Conservation (phyloP, 2,888 invertebrate genomes). For the Drosophila hamatofila region DNA sequence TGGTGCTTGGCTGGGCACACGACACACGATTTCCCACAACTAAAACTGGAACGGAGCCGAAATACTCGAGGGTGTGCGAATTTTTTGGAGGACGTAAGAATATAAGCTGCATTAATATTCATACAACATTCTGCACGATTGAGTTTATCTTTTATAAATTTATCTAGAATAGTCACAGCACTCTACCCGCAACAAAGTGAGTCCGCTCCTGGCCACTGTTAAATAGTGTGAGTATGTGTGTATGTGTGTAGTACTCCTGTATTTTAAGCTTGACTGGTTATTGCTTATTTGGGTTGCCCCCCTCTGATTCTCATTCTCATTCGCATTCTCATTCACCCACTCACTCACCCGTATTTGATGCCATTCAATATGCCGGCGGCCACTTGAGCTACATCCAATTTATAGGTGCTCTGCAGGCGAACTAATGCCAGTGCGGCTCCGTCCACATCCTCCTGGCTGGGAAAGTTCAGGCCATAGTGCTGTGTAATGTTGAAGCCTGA, state of each 20-base stretch:
- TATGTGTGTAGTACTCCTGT: slow-evolving; percentile 29
- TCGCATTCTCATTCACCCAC: neutral
- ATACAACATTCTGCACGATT: neutral
- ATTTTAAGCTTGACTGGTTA: slow-evolving; percentile 71
- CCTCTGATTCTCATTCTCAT: neutral
- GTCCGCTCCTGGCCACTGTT: slow-evolving; percentile 34
- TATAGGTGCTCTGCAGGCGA: slow-evolving; percentile 96
- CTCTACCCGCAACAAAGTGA: neutral
- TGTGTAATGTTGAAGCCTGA: slow-evolving; percentile 90
- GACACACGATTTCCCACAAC: slow-evolving; percentile 22
- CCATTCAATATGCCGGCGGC: slow-evolving; percentile 94
- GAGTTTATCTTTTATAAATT: neutral
- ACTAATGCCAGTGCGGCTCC: slow-evolving; percentile 97
- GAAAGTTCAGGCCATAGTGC: slow-evolving; percentile 89
- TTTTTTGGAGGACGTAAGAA: accelerated
- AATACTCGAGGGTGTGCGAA: neutral
- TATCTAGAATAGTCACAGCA: neutral
- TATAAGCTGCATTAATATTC: too few relatives aligned
- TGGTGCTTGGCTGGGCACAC: slow-evolving; percentile 18
- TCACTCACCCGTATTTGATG: slow-evolving; percentile 89
- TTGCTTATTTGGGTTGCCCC: slow-evolving; percentile 65
- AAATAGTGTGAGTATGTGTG: slow-evolving; percentile 18
- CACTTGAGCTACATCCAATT: slow-evolving; percentile 93
- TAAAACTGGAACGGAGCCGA: slow-evolving; percentile 9
- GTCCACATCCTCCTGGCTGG: slow-evolving; percentile 95